A percentile compares a stretch with the other conserved stretches of the same genome.
Evolutionary conservation across 2,797 vertebrate genomes (phyloP).

Genomic region (Hirundo rustica): DNA sequence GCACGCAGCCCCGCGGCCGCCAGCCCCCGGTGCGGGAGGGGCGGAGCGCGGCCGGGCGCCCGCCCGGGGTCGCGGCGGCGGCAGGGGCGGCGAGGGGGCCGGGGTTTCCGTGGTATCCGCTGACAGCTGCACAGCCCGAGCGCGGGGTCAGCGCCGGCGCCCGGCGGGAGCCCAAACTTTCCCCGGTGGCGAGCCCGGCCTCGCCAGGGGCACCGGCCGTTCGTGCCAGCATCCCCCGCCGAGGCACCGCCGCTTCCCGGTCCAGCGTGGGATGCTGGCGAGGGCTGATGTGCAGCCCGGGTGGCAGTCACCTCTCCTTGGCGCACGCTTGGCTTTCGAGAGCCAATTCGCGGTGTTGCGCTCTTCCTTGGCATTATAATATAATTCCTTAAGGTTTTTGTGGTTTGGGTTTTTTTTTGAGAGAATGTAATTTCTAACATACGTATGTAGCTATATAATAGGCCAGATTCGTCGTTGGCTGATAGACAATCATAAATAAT

Average conservation of each 20-base stretch:
- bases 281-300: not conserved
- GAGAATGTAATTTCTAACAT: not conserved
- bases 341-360: not conserved
- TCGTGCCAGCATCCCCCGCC: not conserved
- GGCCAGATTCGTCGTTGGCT: not conserved
- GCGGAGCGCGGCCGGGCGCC: not conserved
- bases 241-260: not conserved
- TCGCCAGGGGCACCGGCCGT: not conserved
- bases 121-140: conserved; percentile 13
- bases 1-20: not conserved
- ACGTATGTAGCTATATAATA: not conserved
- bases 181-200: not conserved
- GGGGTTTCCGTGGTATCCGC: not conserved
- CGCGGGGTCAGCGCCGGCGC: not conserved
- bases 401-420: not conserved
- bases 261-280: not conserved
- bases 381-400: not conserved
- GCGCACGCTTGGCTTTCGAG: not conserved
- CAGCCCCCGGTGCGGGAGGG: not conserved
- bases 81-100: not conserved
- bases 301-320: not conserved
- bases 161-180: not conserved
- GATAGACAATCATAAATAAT: not conserved
- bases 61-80: not conserved
- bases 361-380: not conserved